A percentile compares a stretch with the other conserved stretches of the same genome.
These are phyloP conservation scores for Mormyrops boulengeri DNA, from an alignment of 2,797 vertebrate genomes.

Conservation along the genomic window DNA sequence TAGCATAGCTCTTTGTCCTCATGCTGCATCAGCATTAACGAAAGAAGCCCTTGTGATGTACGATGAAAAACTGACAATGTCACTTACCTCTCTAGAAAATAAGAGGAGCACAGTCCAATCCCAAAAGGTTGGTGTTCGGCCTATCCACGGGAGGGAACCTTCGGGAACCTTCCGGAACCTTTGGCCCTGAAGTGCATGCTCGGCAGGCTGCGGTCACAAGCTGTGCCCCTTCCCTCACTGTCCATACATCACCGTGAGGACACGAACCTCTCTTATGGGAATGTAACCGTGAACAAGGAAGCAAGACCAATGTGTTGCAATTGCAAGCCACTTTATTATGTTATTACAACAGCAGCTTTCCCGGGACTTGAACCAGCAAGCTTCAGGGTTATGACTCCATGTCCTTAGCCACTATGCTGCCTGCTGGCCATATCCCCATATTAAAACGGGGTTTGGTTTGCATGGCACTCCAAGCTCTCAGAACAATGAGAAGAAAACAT, in stretches of 20 bases:
- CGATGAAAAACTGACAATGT: neutral
- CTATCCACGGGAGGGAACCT: neutral
- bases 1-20: neutral
- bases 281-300: neutral
- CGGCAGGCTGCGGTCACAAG: neutral
- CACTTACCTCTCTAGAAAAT: neutral
- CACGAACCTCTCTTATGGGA: neutral
- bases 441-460: neutral
- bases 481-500: neutral
- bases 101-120: neutral
- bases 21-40: neutral
- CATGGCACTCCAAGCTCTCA: neutral
- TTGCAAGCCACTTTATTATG: slow-evolving; percentile 1
- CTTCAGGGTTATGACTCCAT: neutral
- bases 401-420: neutral
- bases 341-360: neutral
- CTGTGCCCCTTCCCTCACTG: neutral
- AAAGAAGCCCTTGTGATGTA: neutral
- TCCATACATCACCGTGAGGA: neutral
- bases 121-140: neutral
- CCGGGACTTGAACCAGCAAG: slow-evolving; percentile 5
- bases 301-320: neutral
- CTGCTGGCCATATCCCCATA: neutral
- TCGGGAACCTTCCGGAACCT: neutral
- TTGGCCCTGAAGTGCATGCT: neutral